A percentile compares a stretch with the other conserved stretches of the same genome.
phyloP scores from a whole-genome alignment of 2,888 invertebrate genomes.

The Oscheius sp. region DNA sequence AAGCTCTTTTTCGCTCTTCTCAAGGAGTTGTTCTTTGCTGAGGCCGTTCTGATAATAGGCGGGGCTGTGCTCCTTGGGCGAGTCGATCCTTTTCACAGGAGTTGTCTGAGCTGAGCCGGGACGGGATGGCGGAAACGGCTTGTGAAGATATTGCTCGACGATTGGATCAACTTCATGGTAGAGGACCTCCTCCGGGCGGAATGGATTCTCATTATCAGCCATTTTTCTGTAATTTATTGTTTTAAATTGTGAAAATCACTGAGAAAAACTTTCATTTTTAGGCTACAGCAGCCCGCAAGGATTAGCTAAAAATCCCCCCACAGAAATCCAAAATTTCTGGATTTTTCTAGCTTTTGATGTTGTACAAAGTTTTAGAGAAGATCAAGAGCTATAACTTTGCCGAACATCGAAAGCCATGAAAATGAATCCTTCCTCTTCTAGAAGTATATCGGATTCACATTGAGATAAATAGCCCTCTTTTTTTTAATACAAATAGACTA shows the following conservation, averaged over 20 bases:
- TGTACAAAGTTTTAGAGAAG: no score
- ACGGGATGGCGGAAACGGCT: conserved; percentile 59
- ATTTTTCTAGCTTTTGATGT: no score
- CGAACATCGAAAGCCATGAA: no score
- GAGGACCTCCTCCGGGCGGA: conserved; percentile 67
- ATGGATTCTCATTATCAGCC: conserved; percentile 69
- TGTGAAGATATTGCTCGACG: conserved; percentile 67
- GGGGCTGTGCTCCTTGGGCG: conserved; percentile 22
- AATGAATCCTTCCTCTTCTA: no score
- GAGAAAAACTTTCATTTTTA: not conserved
- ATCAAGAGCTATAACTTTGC: no score
- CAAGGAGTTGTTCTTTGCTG: conserved; percentile 53
- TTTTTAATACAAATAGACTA: no score
- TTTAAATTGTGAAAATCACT: not conserved
- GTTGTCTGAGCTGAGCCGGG: conserved; percentile 46
- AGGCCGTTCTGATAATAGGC: conserved; percentile 52
- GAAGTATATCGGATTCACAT: no score
- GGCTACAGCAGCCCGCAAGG: no score
- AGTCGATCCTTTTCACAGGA: conserved; percentile 34
- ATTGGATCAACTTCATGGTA: conserved; percentile 68
- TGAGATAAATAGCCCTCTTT: no score
- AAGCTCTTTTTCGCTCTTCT: conserved; percentile 34
- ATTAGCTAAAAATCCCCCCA: no score
- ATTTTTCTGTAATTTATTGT: conserved; percentile 56
- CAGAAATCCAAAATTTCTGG: no score